phyloP scores from a whole-genome alignment of 2,113 vertebrate genomes.

The Erpornis zantholeuca region DNA sequence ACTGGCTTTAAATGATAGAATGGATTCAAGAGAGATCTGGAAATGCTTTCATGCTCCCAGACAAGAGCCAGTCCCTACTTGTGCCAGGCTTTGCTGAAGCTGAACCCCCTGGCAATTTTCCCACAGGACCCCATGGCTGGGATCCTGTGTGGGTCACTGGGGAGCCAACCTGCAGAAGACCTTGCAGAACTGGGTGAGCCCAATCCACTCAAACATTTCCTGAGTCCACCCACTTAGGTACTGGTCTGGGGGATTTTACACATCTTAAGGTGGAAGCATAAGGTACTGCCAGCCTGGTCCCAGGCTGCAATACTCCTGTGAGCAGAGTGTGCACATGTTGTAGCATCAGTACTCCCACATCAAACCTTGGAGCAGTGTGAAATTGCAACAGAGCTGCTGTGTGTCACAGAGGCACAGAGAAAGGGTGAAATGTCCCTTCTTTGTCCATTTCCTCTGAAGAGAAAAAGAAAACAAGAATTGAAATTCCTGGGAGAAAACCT shows the following conservation, averaged over 20 bases:
- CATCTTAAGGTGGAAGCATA: neutral
- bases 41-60: neutral
- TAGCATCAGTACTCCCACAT: neutral
- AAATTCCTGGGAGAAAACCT: neutral
- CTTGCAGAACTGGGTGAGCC: neutral
- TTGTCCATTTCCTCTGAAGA: neutral
- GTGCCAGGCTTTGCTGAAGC: neutral
- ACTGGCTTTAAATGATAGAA: neutral
- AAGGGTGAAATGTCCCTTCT: neutral
- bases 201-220: neutral
- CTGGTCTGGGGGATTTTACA: neutral
- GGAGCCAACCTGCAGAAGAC: neutral
- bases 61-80: accelerated
- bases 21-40: neutral
- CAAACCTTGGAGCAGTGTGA: neutral
- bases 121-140: accelerated
- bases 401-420: neutral
- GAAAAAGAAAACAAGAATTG: neutral
- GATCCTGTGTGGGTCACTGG: accelerated
- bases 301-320: neutral
- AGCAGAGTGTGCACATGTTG: accelerated
- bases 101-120: neutral
- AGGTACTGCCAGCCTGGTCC: neutral
- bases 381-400: neutral
- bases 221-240: neutral